Percentiles rank a stretch among this genome's conserved stretches.
Evolutionary conservation across 2,888 invertebrate genomes (phyloP).

Genomic region (Erebia epiphron): DNA sequence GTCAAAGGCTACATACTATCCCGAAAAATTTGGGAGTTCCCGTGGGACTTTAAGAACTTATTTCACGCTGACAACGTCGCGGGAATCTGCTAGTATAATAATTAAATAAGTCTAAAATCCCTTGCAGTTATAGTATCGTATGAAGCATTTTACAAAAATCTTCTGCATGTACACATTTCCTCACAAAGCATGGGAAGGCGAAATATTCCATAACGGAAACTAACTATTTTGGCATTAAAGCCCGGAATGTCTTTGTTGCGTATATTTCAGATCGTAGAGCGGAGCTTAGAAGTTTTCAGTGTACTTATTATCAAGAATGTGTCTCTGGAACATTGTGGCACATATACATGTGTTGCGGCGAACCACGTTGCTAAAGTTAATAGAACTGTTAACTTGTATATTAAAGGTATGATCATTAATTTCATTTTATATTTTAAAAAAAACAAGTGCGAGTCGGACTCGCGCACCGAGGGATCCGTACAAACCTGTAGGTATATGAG

Average conservation of each 20-base stretch:
- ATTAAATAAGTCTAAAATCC: background rate
- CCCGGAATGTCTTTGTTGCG: constrained; percentile 32
- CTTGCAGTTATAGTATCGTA: background rate
- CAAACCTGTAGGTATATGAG: too few relatives aligned
- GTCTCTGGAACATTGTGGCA: constrained; percentile 87
- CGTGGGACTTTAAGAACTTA: too few relatives aligned
- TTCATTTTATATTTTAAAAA: background rate
- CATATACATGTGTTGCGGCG: constrained; percentile 88
- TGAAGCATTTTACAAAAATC: constrained; percentile 19
- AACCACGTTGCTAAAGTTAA: constrained; percentile 89
- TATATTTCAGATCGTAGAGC: constrained; percentile 81
- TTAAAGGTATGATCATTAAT: constrained; percentile 83
- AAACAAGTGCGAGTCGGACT: too few relatives aligned
- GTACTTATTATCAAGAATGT: constrained; percentile 88
- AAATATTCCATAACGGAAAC: constrained; percentile 23
- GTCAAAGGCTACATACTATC: too few relatives aligned
- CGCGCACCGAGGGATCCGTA: too few relatives aligned
- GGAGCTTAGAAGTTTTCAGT: constrained; percentile 87
- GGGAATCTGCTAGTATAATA: too few relatives aligned
- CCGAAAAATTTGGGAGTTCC: too few relatives aligned
- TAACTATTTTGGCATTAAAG: constrained; percentile 31
- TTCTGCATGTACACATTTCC: constrained; percentile 8
- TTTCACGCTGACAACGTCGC: too few relatives aligned
- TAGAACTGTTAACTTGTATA: constrained; percentile 87
- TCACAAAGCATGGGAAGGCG: constrained; percentile 12